These are phyloP conservation scores for Loxodonta africana DNA, from an alignment of 2,113 vertebrate genomes.

Conservation along the genomic window DNA sequence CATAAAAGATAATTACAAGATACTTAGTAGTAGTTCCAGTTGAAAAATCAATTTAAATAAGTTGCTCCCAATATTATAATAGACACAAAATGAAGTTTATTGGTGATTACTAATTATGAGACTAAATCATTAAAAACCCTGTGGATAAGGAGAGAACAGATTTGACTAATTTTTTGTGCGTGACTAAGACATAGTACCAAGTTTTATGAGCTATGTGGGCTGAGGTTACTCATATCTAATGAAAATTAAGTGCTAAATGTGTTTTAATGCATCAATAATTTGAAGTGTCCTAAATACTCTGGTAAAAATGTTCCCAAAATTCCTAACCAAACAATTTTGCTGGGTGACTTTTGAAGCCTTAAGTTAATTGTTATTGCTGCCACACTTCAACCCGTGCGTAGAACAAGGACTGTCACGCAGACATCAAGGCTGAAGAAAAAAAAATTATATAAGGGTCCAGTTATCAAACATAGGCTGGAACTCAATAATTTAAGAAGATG, in stretches of 20 bases:
- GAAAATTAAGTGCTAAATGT: conserved; percentile 80
- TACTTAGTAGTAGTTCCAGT: conserved; percentile 87
- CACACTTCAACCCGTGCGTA: not conserved
- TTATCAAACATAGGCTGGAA: not conserved
- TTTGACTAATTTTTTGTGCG: conserved; percentile 80
- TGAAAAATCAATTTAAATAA: conserved; percentile 90
- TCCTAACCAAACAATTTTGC: not conserved
- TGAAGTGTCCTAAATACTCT: conserved; percentile 22
- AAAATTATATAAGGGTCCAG: not conserved
- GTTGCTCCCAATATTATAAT: conserved; percentile 86
- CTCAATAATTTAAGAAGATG: not conserved
- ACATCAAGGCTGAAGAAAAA: not conserved
- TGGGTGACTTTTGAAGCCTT: not conserved
- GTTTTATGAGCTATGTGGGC: conserved; percentile 74
- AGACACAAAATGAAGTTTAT: conserved; percentile 85
- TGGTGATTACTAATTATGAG: conserved; percentile 91
- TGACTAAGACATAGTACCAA: conserved; percentile 70
- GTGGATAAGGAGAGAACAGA: conserved; percentile 77
- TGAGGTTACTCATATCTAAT: conserved; percentile 76
- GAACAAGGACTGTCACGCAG: not conserved
- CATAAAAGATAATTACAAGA: conserved; percentile 88
- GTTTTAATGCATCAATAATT: conserved; percentile 38
- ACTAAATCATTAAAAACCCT: conserved; percentile 82
- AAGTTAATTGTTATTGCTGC: not conserved
- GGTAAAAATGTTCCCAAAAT: conserved; percentile 27